Conservation (phyloP, 2,888 invertebrate species). For the Spodoptera exigua region DNA sequence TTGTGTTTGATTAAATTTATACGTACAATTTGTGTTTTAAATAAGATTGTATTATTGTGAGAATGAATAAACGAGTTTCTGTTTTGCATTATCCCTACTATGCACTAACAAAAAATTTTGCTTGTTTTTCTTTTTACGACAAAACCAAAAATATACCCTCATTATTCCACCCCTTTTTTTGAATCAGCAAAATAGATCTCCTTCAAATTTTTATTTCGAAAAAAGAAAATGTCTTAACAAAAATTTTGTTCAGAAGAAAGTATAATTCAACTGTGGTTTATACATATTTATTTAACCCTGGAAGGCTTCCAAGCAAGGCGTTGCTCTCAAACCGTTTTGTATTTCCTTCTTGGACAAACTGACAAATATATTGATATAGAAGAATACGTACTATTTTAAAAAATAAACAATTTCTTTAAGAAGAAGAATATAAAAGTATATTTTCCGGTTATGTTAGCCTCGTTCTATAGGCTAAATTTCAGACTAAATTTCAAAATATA, state of each 20-base stretch:
- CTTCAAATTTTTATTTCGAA: constrained; percentile 17
- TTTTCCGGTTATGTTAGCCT: too few species aligned
- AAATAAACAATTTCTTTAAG: too few species aligned
- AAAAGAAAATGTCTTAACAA: constrained; percentile 13
- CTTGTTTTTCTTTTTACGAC: constrained; percentile 7
- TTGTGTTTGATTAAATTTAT: too few species aligned
- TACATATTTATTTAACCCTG: constrained; percentile 65
- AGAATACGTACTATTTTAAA: too few species aligned
- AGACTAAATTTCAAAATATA: too few species aligned
- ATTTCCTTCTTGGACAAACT: constrained; percentile 42
- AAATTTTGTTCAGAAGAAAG: constrained; percentile 23
- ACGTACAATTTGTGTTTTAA: too few species aligned
- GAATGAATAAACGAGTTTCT: too few species aligned
- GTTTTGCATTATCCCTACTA: too few species aligned
- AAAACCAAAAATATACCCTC: constrained; percentile 7
- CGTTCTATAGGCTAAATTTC: too few species aligned
- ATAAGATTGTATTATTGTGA: too few species aligned
- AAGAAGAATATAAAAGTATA: too few species aligned
- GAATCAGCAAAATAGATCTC: constrained; percentile 33
- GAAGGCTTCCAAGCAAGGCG: constrained; percentile 60
- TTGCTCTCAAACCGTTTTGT: constrained; percentile 51
- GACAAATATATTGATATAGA: too few species aligned
- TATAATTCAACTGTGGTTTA: constrained; percentile 46
- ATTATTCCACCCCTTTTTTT: constrained; percentile 29
- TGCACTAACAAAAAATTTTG: neutral